phyloP scores from a whole-genome alignment of 2,888 invertebrate genomes.

The Caenorhabditis sulstoni region DNA sequence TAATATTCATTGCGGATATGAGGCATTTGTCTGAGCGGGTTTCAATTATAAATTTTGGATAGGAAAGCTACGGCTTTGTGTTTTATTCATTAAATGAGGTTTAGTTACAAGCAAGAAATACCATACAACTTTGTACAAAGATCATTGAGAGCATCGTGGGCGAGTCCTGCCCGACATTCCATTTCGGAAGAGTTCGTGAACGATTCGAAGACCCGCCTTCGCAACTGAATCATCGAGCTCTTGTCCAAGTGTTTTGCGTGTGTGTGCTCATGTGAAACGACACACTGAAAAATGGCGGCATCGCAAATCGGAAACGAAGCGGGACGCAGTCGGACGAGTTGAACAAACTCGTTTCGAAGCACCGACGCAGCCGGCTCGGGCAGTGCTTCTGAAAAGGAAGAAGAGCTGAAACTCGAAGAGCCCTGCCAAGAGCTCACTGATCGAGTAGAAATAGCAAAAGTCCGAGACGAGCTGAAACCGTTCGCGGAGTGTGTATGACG shows the following conservation, averaged over 20 bases:
- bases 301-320: slow-evolving; percentile 63
- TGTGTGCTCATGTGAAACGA: slow-evolving; percentile 46
- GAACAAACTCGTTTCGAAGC: slow-evolving; percentile 64
- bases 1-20: slow-evolving; percentile 61
- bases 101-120: slow-evolving; percentile 58
- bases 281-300: slow-evolving; percentile 58
- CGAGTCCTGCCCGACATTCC: slow-evolving; percentile 59
- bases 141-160: slow-evolving; percentile 67
- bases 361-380: slow-evolving; percentile 62
- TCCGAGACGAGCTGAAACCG: slow-evolving; percentile 64
- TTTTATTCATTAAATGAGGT: background rate
- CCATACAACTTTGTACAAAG: slow-evolving; percentile 64
- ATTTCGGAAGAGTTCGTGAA: slow-evolving; percentile 62
- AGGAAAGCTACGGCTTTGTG: background rate
- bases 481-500: slow-evolving; percentile 62
- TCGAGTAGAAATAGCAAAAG: slow-evolving; percentile 66
- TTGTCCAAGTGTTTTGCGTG: slow-evolving; percentile 44
- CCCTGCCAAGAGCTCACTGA: slow-evolving; percentile 27
- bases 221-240: slow-evolving; percentile 40
- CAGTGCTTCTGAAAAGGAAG: slow-evolving; percentile 41
- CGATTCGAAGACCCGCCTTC: slow-evolving; percentile 59
- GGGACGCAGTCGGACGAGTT: slow-evolving; percentile 57
- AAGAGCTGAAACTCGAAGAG: background rate
- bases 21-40: slow-evolving; percentile 70
- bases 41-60: slow-evolving; percentile 1